A percentile compares a stretch with the other conserved stretches of the same genome.
These are phyloP conservation scores for Pristionchus japonicus DNA, from an alignment of 2,888 invertebrate genomes.

Conservation along the genomic window DNA sequence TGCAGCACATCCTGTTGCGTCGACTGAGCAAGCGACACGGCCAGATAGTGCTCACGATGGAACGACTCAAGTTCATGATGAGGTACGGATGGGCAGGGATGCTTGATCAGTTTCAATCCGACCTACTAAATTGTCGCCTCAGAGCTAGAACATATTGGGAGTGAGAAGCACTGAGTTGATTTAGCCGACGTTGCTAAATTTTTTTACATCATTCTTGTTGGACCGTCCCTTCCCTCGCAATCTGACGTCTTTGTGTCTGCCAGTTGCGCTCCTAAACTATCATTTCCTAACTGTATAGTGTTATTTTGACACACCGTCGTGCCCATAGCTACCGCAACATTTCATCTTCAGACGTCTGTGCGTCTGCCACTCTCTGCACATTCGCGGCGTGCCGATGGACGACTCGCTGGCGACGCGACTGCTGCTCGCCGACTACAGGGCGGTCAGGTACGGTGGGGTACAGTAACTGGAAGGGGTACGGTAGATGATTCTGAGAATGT, in stretches of 20 bases:
- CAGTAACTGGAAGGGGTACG: background rate
- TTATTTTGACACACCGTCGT: too few relatives aligned
- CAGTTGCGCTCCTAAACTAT: too few relatives aligned
- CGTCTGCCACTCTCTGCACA: conserved; percentile 44
- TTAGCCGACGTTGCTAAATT: too few relatives aligned
- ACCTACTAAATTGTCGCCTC: background rate
- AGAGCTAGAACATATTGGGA: background rate
- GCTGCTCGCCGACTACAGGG: conserved; percentile 42
- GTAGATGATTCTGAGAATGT: background rate
- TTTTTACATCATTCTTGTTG: too few relatives aligned
- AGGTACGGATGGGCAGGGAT: conserved; percentile 2
- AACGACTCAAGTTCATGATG: conserved; percentile 45
- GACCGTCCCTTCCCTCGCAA: too few relatives aligned
- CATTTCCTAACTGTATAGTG: too few relatives aligned
- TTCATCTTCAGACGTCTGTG: conserved; percentile 29
- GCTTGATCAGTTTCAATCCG: too few relatives aligned
- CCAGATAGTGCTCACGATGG: conserved; percentile 42
- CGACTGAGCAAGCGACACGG: conserved; percentile 19
- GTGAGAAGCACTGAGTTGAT: background rate
- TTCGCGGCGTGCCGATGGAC: conserved; percentile 42
- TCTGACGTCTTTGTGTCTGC: too few relatives aligned
- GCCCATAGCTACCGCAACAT: background rate
- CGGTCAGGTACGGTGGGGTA: conserved; percentile 17
- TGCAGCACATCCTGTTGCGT: conserved; percentile 3
- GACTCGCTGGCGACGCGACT: conserved; percentile 31